Base-by-base conservation (phyloP, 2,797 vertebrate species). In the Borostomias antarcticus region DNA sequence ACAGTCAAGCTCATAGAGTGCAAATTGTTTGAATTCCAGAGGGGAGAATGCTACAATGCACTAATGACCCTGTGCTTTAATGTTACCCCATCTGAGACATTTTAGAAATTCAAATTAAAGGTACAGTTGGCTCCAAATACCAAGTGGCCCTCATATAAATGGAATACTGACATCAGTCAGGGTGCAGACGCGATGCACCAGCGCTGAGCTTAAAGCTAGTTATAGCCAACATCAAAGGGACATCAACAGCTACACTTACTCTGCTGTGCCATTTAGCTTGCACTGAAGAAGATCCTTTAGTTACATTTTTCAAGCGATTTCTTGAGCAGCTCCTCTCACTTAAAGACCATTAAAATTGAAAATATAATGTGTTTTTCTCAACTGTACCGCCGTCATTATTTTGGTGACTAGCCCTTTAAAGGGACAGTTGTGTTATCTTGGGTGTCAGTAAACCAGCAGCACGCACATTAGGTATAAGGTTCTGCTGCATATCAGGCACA, bases 61-160 rank as follows among this genome's bases (percentile, higher is more conserved):
- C 86, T 89, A 92, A 90, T 82, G 84, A 86, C 85, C 81, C 68
- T 1, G 19, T 69, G 76, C 81, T 89, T 88, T 87, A 85, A 90
- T 85, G 72, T 76, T 54, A 62, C 43, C 74, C 81, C 79, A 76
- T 88, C 73, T 74, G 79, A 87, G 88, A 86, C 87, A 81, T 88
- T 89, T 87, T 83, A 89, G 89, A 90, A 91, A 91, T 84, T 86
- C 70, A 89, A 89, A 92, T 92, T 86, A 89, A 91, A 93, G 88
- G 91, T 92, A 89, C 76, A 86, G 85, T 81, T 88, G 89, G 89
- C 85, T 64, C 70, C 58, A 81, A 68, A 68, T 79, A 83, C 80
- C 80, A 80, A 88, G 80, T 81, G 70, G 75, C 74, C 68, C 73
- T 79, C 68, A 64, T 81, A 79, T 82, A 78, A 88, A 82, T 66